A percentile compares a stretch with the other conserved stretches of the same genome.
phyloP scores from a whole-genome alignment of 2,888 invertebrate species.

The Agonopterix alstromeriana region DNA sequence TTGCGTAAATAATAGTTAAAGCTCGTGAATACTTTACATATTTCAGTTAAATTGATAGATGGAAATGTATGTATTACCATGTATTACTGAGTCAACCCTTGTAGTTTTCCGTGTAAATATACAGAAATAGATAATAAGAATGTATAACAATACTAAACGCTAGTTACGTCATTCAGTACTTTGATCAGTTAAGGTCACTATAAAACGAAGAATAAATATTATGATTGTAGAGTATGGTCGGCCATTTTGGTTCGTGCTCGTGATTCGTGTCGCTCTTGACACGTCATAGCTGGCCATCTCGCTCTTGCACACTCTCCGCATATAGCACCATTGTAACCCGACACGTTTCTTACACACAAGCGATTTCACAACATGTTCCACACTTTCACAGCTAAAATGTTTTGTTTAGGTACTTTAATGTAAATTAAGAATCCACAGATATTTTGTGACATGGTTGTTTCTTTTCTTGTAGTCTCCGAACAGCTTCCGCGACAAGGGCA shows the following conservation, averaged over 20 bases:
- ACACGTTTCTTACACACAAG: slow-evolving; percentile 74
- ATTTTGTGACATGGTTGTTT: slow-evolving; percentile 69
- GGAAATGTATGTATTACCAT: slow-evolving; percentile 45
- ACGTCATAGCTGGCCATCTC: slow-evolving; percentile 69
- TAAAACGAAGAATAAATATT: slow-evolving; percentile 73
- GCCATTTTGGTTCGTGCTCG: slow-evolving; percentile 75
- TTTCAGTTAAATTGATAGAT: slow-evolving; percentile 19
- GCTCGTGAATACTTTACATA: slow-evolving; percentile 40
- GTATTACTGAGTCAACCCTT: not conserved
- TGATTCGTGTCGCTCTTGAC: slow-evolving; percentile 69
- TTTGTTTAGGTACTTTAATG: slow-evolving; percentile 43
- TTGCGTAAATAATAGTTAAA: slow-evolving; percentile 31
- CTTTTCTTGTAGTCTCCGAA: slow-evolving; percentile 70
- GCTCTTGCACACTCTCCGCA: slow-evolving; percentile 69
- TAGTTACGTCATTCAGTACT: slow-evolving; percentile 72
- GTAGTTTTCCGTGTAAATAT: not conserved
- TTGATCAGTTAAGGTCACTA: slow-evolving; percentile 74
- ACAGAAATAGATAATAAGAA: slow-evolving; percentile 21
- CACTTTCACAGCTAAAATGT: slow-evolving; percentile 76
- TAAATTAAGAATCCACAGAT: slow-evolving; percentile 71
- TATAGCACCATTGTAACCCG: slow-evolving; percentile 77
- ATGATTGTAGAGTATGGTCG: slow-evolving; percentile 73
- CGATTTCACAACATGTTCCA: slow-evolving; percentile 75
- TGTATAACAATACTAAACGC: slow-evolving; percentile 46
- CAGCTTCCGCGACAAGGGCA: slow-evolving; percentile 73